Base-by-base conservation (phyloP, 2,113 vertebrate genomes). In the Phylloscopus whistleri region DNA sequence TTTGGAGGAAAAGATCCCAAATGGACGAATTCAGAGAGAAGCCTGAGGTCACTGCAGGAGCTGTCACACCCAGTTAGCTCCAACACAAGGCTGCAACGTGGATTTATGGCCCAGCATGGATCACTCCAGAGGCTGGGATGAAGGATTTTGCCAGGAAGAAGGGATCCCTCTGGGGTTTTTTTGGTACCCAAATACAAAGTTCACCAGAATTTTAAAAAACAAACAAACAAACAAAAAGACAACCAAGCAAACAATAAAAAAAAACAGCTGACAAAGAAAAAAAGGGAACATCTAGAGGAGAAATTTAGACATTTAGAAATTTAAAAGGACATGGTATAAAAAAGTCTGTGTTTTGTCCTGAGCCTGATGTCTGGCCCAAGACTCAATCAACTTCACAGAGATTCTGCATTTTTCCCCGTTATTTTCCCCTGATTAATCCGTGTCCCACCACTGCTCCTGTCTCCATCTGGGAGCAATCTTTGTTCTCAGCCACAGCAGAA, bases 401-500 rank as follows among this genome's bases (percentile, higher is more conserved):
- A 60, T 33, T 9, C 41, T 70, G 69, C 37, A 70, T 69, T 78
- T 62, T 56, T 89, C 22, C 48, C 37, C 33, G 67, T 79, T 70
- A 15, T 87, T 88, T 74, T 44, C 49, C 31, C 37, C 68, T 21
- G 44, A 26, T 84, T 51, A 69, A 23, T 58, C 79, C 52, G 5
- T 15, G 10, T 88, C 59, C 62, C 67, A 94, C 51, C 70, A 26
- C 44, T n/a, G 67, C 79, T 92, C 70, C 59, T 14, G 23, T 79
- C 75, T 87, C 80, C 84, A 81, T 69, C 90, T 92, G 69, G 21
- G 90, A 91, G 33, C 41, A 94, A 91, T 94, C 56, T 84, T 43
- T 28, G 7, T 44, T 69, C 90, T 77, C 83, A 64, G 69, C 90
- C 92, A 88, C 87, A 27, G 66, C 69, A 59, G 63, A 72, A 77